A percentile compares a stretch with the other conserved stretches of the same genome.
Conservation (phyloP, 2,888 invertebrate species). For the Lamellibrachia columna region DNA sequence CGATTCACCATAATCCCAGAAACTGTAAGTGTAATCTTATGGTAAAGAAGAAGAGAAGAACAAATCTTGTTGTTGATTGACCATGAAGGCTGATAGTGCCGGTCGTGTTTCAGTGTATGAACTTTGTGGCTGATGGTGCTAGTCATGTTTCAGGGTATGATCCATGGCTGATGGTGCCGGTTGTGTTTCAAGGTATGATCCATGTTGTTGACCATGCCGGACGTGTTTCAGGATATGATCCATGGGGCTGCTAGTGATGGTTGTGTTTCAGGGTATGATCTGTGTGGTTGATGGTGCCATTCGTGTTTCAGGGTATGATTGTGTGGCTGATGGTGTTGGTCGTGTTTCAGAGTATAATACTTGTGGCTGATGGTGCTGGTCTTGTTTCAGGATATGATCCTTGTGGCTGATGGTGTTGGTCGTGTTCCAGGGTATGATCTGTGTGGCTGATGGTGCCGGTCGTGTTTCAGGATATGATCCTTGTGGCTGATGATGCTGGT, state of each 20-base stretch:
- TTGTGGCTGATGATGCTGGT: too few relatives aligned
- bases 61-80: too few relatives aligned
- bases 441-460: too few relatives aligned
- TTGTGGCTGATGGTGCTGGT: not conserved
- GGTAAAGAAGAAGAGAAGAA: too few relatives aligned
- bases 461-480: not conserved
- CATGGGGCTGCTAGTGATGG: too few relatives aligned
- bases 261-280: not conserved
- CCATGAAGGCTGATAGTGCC: not conserved
- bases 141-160: not conserved
- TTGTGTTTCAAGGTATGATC: not conserved
- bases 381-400: not conserved
- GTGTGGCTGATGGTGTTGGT: too few relatives aligned
- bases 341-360: not conserved
- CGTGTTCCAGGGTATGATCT: not conserved
- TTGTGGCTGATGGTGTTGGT: not conserved
- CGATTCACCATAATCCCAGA: constrained; percentile 73
- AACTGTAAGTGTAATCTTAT: constrained; percentile 57
- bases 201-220: not conserved
- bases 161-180: too few relatives aligned
- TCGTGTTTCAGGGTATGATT: not conserved
- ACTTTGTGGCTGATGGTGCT: too few relatives aligned
- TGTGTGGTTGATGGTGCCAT: too few relatives aligned
- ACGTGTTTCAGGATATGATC: constrained; percentile 6
- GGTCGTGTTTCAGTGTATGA: not conserved